Base-by-base conservation (phyloP, 1,140 invertebrate species). In the Apis dorsata region DNA sequence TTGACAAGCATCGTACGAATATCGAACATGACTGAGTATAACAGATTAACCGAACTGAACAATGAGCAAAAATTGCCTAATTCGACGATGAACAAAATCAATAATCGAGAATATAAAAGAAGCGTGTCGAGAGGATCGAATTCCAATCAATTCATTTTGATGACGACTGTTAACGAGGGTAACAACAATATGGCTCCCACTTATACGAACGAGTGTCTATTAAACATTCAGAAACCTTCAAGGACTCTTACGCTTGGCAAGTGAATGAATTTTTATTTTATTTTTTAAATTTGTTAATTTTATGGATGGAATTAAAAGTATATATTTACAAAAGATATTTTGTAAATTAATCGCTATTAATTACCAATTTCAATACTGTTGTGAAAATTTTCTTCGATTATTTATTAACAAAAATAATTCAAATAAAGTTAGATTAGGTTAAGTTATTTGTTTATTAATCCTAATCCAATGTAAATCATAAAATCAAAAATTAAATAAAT, bases 121-220 rank as follows among this genome's bases (percentile, higher is more conserved):
- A 87, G 82, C 59, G 68, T 86, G 13, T 90, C 90, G 0, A 90
- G 91, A 24, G 90, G 91, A 17, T 89, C 92, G 11, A 90, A 91
- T 51, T 91, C 92, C 24, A 92, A 92, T 49, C 94, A 94, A 83
- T 87, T 92, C 34, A 94, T 93, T 0, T 53, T 93, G 57, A 88
- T 94, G 72, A 92, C 93, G 44, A 92, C 92, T 17, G 85, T 93
- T 44, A 89, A 91, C 65, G 90, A 92, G 28, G 88, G 83, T 11
- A 90, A 91, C 76, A 92, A 91, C 28, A 91, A 89, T 49, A 44
- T 82, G 0, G 76, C 62, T 21, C 74, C 28, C 19, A n/a, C 65
- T 17, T 57, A 71, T 2, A 78, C 86, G 21, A 86, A 85, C 51
- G 88, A 86, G 7, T 90, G 81, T 49, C 66, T 88, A 28, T 65